Percentiles rank a stretch among this genome's conserved stretches.
Conservation (phyloP, 2,888 invertebrate species). For the Rhingia campestris region DNA sequence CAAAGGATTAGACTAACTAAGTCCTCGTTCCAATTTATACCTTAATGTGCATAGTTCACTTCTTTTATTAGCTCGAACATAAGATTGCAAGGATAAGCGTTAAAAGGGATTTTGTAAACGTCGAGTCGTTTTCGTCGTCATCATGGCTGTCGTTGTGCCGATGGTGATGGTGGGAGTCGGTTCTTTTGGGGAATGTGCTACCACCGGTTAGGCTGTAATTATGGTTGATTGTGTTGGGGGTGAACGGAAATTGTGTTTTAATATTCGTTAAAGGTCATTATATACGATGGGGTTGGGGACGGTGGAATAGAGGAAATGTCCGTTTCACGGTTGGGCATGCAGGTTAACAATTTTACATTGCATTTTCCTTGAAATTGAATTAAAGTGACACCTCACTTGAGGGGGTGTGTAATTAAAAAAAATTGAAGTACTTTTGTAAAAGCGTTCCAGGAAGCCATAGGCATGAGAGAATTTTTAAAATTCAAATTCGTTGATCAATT, state of each 20-base stretch:
- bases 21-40: conserved; percentile 51
- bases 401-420: too few relatives aligned
- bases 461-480: too few relatives aligned
- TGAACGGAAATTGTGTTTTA: conserved; percentile 56
- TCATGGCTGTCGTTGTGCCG: neutral
- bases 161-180: neutral
- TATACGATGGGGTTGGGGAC: conserved; percentile 4
- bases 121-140: neutral
- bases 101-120: conserved; percentile 31
- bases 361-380: too few relatives aligned
- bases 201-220: conserved; percentile 32
- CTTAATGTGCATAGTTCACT: conserved; percentile 55
- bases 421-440: too few relatives aligned
- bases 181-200: conserved; percentile 21
- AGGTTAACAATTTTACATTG: too few relatives aligned
- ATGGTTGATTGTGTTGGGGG: conserved; percentile 19
- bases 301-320: neutral
- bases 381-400: too few relatives aligned
- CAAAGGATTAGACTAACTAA: conserved; percentile 11
- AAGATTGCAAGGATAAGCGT: conserved; percentile 40
- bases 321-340: too few relatives aligned
- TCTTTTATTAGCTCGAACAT: conserved; percentile 42
- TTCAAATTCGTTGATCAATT: too few relatives aligned
- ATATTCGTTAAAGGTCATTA: conserved; percentile 53
- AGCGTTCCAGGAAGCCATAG: too few relatives aligned